These are phyloP conservation scores for Forbesichthys agassizii DNA, from an alignment of 2,113 vertebrate species.

Conservation along the genomic window DNA sequence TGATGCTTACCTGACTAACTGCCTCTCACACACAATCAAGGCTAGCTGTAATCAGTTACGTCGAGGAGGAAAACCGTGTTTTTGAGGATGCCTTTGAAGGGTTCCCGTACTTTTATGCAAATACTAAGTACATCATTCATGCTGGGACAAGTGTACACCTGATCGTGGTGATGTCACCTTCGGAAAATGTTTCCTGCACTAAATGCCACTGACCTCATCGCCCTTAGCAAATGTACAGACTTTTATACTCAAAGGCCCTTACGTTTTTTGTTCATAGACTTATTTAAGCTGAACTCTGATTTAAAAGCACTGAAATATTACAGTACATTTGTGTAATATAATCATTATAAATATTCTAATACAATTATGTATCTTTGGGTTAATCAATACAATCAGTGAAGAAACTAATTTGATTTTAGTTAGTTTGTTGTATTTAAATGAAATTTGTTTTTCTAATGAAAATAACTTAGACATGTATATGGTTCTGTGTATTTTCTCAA, in stretches of 20 bases:
- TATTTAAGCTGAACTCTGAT: neutral
- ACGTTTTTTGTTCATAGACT: neutral
- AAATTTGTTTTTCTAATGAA: too few species aligned
- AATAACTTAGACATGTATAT: too few species aligned
- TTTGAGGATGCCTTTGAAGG: constrained; percentile 64
- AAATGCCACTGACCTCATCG: too few species aligned
- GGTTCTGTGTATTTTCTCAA: too few species aligned
- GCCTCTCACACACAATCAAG: constrained; percentile 88
- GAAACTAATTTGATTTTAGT: too few species aligned
- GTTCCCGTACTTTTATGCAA: constrained; percentile 55
- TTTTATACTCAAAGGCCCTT: too few species aligned
- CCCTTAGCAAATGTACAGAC: too few species aligned
- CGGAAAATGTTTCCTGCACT: neutral
- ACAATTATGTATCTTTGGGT: too few species aligned
- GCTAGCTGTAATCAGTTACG: constrained; percentile 88
- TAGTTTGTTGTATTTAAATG: too few species aligned
- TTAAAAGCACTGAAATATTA: neutral
- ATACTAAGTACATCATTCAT: constrained; percentile 59
- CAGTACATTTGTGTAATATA: neutral
- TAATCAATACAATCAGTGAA: too few species aligned
- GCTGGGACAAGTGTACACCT: constrained; percentile 38
- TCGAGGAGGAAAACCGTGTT: constrained; percentile 46
- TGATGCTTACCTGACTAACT: constrained; percentile 99
- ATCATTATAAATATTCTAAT: neutral
- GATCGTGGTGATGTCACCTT: constrained; percentile 51